A percentile compares a stretch with the other conserved stretches of the same genome.
These are phyloP conservation scores for Athene cunicularia DNA, from an alignment of 2,113 vertebrate species.

Conservation along the genomic window DNA sequence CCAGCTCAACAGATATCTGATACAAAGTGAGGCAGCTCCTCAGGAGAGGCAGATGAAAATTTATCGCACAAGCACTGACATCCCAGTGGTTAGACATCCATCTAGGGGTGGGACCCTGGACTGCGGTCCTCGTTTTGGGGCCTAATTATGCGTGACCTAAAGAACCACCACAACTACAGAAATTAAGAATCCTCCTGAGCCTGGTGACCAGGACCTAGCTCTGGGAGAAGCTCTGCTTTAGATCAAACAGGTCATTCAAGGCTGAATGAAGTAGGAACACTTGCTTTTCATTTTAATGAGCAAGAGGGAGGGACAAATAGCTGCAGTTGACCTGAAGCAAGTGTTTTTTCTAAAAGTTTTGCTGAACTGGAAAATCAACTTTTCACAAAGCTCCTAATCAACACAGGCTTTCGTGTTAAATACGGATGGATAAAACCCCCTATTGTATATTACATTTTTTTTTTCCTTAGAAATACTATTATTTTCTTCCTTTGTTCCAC, in stretches of 20 bases:
- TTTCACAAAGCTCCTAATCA: slow-evolving; percentile 47
- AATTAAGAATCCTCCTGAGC: neutral
- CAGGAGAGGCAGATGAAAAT: neutral
- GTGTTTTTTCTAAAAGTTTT: slow-evolving; percentile 40
- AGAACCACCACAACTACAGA: neutral
- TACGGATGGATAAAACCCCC: neutral
- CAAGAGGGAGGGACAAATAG: neutral
- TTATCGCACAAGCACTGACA: neutral
- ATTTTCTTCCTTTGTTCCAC: neutral
- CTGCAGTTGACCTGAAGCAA: slow-evolving; percentile 26
- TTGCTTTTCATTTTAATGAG: slow-evolving; percentile 50
- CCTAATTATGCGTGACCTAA: neutral
- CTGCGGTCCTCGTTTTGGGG: neutral
- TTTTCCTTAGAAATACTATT: neutral
- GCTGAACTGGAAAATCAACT: slow-evolving; percentile 67
- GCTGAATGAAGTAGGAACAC: slow-evolving; percentile 27
- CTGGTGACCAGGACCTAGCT: neutral
- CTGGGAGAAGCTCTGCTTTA: slow-evolving; percentile 6
- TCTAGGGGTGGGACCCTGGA: neutral
- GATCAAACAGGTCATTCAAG: neutral
- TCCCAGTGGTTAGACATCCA: neutral
- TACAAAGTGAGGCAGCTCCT: neutral
- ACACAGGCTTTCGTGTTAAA: slow-evolving; percentile 8
- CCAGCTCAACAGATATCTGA: neutral
- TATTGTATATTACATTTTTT: neutral